Conservation (phyloP, 2,888 invertebrate genomes). For the Tetropium fuscum region DNA sequence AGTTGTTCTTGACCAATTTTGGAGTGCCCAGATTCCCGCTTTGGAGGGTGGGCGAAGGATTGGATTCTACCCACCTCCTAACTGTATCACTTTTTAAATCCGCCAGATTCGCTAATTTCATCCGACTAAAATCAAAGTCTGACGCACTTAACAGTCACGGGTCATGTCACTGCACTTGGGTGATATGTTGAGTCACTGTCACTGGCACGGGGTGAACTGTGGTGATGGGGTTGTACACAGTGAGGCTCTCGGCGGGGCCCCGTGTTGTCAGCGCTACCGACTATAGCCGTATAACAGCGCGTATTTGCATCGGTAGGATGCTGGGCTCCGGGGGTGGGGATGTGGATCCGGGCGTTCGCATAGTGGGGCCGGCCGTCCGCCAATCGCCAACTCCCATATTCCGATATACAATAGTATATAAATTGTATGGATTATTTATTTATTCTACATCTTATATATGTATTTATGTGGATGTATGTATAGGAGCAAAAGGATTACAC, state of each 20-base stretch:
- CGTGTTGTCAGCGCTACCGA: conserved; percentile 59
- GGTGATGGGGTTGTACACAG: conserved; percentile 18
- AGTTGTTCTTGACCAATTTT: conserved; percentile 65
- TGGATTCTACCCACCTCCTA: conserved; percentile 72
- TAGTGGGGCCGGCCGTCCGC: conserved; percentile 54
- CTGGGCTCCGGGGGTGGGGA: conserved; percentile 61
- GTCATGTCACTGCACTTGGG: conserved; percentile 41
- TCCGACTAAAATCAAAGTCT: conserved; percentile 12
- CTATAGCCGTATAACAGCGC: conserved; percentile 64
- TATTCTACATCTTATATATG: conserved; percentile 67
- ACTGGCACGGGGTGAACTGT: conserved; percentile 43
- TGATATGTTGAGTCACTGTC: conserved; percentile 52
- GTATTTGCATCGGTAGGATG: conserved; percentile 55
- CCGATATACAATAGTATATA: conserved; percentile 68
- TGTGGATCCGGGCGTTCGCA: conserved; percentile 54
- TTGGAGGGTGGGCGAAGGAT: conserved; percentile 68
- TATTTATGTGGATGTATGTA: conserved; percentile 66
- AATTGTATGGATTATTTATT: conserved; percentile 69
- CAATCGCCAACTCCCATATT: conserved; percentile 55
- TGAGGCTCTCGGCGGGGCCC: conserved; percentile 37
- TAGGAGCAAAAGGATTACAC: conserved; percentile 60
- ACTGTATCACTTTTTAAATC: conserved; percentile 72
- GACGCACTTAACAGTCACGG: conserved; percentile 33
- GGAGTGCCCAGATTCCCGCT: conserved; percentile 60
- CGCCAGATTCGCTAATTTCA: conserved; percentile 68